Conservation (phyloP, 2,888 invertebrate genomes). For the Neoitamus cyanurus region DNA sequence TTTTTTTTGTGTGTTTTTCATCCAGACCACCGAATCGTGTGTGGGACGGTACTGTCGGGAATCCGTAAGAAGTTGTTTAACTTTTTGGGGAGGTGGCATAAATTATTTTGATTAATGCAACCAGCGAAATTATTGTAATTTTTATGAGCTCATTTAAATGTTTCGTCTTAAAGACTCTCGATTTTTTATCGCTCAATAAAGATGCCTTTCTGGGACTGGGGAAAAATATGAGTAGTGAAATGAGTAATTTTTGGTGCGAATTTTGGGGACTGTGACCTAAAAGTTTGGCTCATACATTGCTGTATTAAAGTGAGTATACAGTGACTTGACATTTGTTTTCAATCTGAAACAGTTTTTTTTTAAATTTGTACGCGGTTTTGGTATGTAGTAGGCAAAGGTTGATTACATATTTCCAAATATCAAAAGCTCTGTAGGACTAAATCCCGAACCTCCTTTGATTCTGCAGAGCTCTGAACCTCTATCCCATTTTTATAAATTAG, state of each 20-base stretch:
- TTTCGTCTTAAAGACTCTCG: neutral
- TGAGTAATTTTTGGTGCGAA: neutral
- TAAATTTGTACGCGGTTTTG: too few relatives aligned
- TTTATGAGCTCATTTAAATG: constrained; percentile 13
- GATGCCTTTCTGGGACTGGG: neutral
- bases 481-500: too few relatives aligned
- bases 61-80: neutral
- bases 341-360: too few relatives aligned
- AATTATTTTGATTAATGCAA: constrained; percentile 21
- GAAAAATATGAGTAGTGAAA: neutral
- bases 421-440: too few relatives aligned
- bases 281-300: neutral
- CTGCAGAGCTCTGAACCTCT: too few relatives aligned
- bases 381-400: too few relatives aligned
- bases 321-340: too few relatives aligned
- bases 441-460: too few relatives aligned
- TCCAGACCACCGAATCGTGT: neutral
- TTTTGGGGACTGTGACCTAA: neutral
- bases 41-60: neutral
- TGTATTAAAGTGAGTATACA: neutral
- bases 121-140: neutral
- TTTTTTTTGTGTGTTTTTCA: neutral
- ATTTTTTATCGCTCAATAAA: neutral
- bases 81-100: neutral
- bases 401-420: too few relatives aligned